phyloP scores from a whole-genome alignment of 1,140 invertebrate genomes.

The Amyelois transitella region DNA sequence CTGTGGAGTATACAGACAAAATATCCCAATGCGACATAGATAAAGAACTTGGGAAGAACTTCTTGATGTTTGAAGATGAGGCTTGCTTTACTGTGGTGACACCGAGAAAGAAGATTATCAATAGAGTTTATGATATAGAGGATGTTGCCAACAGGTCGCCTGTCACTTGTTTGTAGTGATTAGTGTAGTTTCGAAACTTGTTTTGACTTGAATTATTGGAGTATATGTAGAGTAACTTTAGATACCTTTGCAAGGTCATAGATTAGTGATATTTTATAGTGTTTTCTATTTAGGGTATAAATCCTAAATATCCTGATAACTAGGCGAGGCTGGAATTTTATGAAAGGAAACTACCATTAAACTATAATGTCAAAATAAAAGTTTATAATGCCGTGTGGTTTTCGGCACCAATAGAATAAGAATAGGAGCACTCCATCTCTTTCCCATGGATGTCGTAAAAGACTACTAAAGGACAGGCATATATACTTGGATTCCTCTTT shows the following conservation, averaged over 20 bases:
- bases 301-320: background rate
- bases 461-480: too few species aligned
- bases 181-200: conserved; percentile 2
- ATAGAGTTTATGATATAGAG: conserved; percentile 53
- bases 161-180: background rate
- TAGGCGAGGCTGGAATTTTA: too few species aligned
- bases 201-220: background rate
- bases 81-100: conserved; percentile 25
- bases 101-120: conserved; percentile 26
- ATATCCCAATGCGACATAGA: conserved; percentile 54
- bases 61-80: conserved; percentile 57
- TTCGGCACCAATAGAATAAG: too few species aligned
- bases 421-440: too few species aligned
- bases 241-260: background rate
- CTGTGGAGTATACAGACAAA: conserved; percentile 34
- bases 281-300: too few species aligned
- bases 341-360: too few species aligned
- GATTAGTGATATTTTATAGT: too few species aligned
- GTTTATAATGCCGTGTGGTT: too few species aligned
- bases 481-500: too few species aligned
- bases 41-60: conserved; percentile 38
- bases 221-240: background rate
- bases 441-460: too few species aligned
- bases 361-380: too few species aligned
- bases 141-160: conserved; percentile 56